A percentile compares a stretch with the other conserved stretches of the same genome.
Conservation (phyloP, 2,888 invertebrate genomes). For the Xestia rhomboidea region DNA sequence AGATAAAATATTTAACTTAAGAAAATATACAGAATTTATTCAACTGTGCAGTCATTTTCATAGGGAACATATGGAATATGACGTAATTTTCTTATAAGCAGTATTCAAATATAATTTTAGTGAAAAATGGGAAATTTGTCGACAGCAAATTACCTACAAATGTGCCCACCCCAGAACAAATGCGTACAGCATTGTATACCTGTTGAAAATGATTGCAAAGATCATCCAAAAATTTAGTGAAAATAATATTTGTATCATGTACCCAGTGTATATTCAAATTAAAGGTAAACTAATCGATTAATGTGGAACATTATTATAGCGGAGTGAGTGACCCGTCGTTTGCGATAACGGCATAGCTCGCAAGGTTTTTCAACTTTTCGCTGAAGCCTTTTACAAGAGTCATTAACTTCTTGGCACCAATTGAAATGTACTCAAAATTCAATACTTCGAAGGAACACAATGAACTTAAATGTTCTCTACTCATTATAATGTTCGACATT, state of each 20-base stretch:
- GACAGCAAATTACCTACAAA: conserved; percentile 38
- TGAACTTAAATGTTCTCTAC: conserved; percentile 19
- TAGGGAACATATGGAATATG: conserved; percentile 42
- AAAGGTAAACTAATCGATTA: conserved; percentile 54
- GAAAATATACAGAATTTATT: conserved; percentile 75
- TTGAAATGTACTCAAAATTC: conserved; percentile 26
- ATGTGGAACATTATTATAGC: conserved; percentile 62
- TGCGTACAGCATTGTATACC: conserved; percentile 39
- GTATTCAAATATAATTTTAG: conserved; percentile 62
- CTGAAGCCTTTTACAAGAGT: conserved; percentile 20
- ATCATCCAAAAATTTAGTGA: conserved; percentile 49
- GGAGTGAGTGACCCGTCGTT: conserved; percentile 26
- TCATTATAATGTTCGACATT: conserved; percentile 58
- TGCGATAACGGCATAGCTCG: conserved; percentile 16
- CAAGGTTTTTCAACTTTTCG: conserved; percentile 42
- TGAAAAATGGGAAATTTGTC: conserved; percentile 46
- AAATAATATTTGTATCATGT: conserved; percentile 59
- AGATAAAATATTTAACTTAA: conserved; percentile 83
- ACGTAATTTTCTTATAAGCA: conserved; percentile 59
- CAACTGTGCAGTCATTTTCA: conserved; percentile 63
- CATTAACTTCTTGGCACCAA: conserved; percentile 54
- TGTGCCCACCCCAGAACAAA: conserved; percentile 59
- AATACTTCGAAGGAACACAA: conserved; percentile 27
- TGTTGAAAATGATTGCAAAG: conserved; percentile 61
- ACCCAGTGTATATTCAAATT: conserved; percentile 67